A percentile compares a stretch with the other conserved stretches of the same genome.
phyloP scores from a whole-genome alignment of 2,888 invertebrate species.

The Listrodromus nycthemerus region DNA sequence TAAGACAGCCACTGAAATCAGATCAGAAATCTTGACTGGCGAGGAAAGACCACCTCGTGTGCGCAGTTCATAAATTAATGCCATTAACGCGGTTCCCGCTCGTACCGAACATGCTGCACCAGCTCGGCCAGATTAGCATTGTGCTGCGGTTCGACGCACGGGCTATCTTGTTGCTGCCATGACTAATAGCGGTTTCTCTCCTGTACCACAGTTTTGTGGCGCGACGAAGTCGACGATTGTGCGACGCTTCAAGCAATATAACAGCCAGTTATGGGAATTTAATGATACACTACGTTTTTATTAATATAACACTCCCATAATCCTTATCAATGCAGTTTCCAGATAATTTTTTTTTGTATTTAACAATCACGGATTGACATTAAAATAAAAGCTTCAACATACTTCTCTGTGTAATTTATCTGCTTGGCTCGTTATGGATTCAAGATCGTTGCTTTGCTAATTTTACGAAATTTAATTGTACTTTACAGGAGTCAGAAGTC shows the following conservation, averaged over 20 bases:
- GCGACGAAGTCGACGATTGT: background rate
- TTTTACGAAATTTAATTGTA: background rate
- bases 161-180: constrained; percentile 19
- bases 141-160: background rate
- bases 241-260: background rate
- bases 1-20: constrained; percentile 35
- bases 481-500: no score
- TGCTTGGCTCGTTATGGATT: background rate
- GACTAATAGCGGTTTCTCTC: background rate
- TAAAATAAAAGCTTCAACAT: background rate
- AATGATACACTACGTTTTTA: background rate
- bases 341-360: background rate
- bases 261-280: background rate
- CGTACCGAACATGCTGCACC: background rate
- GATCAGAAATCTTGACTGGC: constrained; percentile 29
- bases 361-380: background rate
- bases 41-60: constrained; percentile 10
- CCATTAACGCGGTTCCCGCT: constrained; percentile 28
- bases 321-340: background rate
- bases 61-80: constrained; percentile 43
- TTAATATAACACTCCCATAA: background rate
- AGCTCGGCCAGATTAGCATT: constrained; percentile 38
- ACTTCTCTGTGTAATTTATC: background rate
- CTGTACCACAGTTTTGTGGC: background rate
- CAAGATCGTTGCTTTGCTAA: background rate